Evolutionary conservation across 2,113 vertebrate species (phyloP).

Genomic region (Sturnira hondurensis): DNA sequence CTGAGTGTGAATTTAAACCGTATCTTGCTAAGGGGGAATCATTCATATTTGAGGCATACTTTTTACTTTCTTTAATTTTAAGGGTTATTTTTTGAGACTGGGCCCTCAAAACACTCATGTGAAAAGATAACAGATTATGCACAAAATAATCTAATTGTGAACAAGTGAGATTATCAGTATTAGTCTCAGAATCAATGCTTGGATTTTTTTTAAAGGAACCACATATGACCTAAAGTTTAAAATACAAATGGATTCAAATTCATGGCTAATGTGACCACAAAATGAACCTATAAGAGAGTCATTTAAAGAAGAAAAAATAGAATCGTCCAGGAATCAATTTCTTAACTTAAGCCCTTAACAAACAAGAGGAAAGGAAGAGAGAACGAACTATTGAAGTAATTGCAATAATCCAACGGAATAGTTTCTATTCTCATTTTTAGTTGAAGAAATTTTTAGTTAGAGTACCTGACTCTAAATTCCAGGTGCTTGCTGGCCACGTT

Average conservation of each 20-base stretch:
- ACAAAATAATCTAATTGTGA: not conserved
- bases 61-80: not conserved
- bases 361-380: not conserved
- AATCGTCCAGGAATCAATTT: not conserved
- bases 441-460: not conserved
- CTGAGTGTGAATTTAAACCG: not conserved
- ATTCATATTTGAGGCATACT: not conserved
- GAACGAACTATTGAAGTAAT: not conserved
- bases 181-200: not conserved
- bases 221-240: not conserved
- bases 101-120: not conserved
- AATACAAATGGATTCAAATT: not conserved
- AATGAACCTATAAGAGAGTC: not conserved
- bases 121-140: not conserved
- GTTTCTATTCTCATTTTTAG: not conserved
- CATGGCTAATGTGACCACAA: not conserved
- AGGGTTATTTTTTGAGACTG: not conserved
- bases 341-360: not conserved
- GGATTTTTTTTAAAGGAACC: not conserved
- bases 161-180: not conserved
- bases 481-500: not conserved
- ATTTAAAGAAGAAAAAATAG: not conserved
- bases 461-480: not conserved
- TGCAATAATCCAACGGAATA: not conserved
- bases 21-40: not conserved